Evolutionary conservation across 2,888 invertebrate species (phyloP).

Genomic region (Melieria picta): DNA sequence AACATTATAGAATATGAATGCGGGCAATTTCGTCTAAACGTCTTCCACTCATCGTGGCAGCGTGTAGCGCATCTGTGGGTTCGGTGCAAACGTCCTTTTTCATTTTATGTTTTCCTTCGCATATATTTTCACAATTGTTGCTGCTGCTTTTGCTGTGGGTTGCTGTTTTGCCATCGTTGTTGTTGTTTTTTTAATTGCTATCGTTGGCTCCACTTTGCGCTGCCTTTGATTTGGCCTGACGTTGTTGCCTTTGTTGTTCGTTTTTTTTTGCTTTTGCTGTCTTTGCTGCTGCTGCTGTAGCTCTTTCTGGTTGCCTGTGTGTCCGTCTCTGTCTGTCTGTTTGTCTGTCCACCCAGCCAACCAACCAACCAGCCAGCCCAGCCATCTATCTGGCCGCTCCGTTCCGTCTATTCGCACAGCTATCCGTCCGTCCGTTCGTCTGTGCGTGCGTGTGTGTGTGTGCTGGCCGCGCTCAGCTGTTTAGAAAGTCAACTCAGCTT

Average conservation of each 20-base stretch:
- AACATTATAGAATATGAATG: no score
- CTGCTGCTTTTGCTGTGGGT: neutral
- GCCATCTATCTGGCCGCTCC: no score
- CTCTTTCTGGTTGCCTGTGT: neutral
- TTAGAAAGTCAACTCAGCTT: slow-evolving; percentile 46
- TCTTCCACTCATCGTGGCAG: neutral
- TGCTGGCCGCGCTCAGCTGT: slow-evolving; percentile 46
- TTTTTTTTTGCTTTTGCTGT: slow-evolving; percentile 16
- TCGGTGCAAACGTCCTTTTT: neutral
- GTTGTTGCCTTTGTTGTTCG: slow-evolving; percentile 19
- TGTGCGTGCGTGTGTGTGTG: no score
- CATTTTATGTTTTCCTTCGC: slow-evolving; percentile 16
- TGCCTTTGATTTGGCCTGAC: slow-evolving; percentile 13
- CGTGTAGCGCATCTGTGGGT: neutral
- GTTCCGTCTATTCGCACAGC: no score
- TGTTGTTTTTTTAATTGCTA: slow-evolving; percentile 18
- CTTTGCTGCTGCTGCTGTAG: slow-evolving; percentile 20
- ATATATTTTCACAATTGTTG: slow-evolving; percentile 13
- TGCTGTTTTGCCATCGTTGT: slow-evolving; percentile 25
- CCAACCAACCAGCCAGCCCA: no score
- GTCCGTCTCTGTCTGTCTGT: no score
- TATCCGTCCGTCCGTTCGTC: no score
- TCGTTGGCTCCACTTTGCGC: slow-evolving; percentile 1
- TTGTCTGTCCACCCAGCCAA: no score
- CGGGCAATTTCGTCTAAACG: no score